Base-by-base conservation (phyloP, 2,888 invertebrate genomes). In the Rhyacophila evoluta region DNA sequence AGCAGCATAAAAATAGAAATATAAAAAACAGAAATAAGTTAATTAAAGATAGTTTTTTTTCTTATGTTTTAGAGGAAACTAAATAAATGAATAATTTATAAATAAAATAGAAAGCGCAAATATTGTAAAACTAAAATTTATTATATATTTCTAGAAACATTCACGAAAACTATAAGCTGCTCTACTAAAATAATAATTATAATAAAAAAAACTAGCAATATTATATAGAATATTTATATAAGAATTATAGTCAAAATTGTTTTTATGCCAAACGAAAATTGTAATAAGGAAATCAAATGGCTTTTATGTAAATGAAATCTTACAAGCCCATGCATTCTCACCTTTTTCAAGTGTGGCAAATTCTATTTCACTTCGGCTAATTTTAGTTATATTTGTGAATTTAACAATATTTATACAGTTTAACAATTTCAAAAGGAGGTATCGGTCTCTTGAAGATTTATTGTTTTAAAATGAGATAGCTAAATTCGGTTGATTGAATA, bases 351-450 rank as follows among this genome's bases (percentile, higher is more conserved):
- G 55, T 25, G 19, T 55, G 55, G 19, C 55, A 19, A 55, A 55
- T 55, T 25, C 10, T 55, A 55, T 8, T 55, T 55, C 55, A 55
- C 55, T 55, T 55, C 55, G 55, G 55, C 25, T 55, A 15, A 25
- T n/a, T n/a, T n/a, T 55, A 55, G 19, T 55, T 55, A 55, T 19
- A 10, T 55, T 55, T 25, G 19, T 8, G 8, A 25, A 25, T 55
- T 55, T 10, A 25, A 55, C 15, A 55, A 55, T 55, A 19, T 55
- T 55, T 55, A 55, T 19, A 19, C 55, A 55, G 55, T 19, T 12
- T 15, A 39, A 55, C 55, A 55, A 55, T 8, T 55, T 55, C 55
- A 55, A 55, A 55, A 55, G 55, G 55, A 55, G 55, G 55, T 55
- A 55, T 55, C 55, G 55, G 55, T 55, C 55, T 15, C 1, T 10